Evolutionary conservation across 2,113 vertebrate genomes (phyloP), one percentile per base, ranked within the genome.

Genomic region (Melanocharis versteri): DNA sequence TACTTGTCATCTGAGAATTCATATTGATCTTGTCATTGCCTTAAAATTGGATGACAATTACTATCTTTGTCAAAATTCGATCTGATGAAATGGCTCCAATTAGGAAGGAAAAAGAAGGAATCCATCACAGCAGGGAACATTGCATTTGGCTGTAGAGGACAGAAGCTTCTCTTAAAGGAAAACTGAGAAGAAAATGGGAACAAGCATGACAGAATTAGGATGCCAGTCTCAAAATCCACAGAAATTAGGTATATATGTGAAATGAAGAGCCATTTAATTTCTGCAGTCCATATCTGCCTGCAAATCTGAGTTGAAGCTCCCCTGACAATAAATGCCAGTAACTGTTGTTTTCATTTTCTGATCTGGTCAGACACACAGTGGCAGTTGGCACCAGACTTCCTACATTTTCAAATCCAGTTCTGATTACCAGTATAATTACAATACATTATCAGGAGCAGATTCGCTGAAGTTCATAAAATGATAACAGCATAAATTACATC

Each of bases 41-140:
- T 93, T 91, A 89, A 95, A 96, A 96, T 94, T 95, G 92, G 96
- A 96, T 95, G 95, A 96, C 95, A 97, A 96, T 96, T 96, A 97
- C 95, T 96, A 96, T 96, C 92, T 93, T 92, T 95, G 92, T 96
- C 96, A 96, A 97, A 96, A 94, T 96, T 96, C 94, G 86, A 95
- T 94, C 92, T 92, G 92, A 97, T 93, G 94, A 95, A 96, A 96
- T 94, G 80, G 92, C 86, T 96, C 92, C 95, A 95, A 96, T 93
- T 97, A 96, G 92, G 86, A 95, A 95, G 90, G 83, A 20, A 96
- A 93, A 83, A 96, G 96, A 87, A 96, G 96, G 92, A 96, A 96
- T 97, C 96, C 93, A 97, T 96, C 90, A 95, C 94, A 95, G 90
- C 86, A 56, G 90, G 93, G 95, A 93, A 53, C 70, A 39, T 0